These are phyloP conservation scores for Drosophila mulleri DNA, from an alignment of 2,888 invertebrate species.

Conservation along the genomic window DNA sequence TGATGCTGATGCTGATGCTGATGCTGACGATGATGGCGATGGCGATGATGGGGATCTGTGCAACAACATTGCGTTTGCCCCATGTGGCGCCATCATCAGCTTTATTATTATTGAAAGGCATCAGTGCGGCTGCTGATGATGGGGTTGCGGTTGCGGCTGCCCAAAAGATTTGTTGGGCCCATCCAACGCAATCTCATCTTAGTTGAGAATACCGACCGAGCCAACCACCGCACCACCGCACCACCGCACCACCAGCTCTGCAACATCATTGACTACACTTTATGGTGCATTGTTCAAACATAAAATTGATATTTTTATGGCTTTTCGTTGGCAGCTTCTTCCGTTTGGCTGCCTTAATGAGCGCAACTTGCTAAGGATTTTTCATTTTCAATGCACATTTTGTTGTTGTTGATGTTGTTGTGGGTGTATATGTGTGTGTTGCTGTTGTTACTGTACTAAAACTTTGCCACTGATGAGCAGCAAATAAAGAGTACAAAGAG, in stretches of 20 bases:
- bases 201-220: conserved; percentile 9
- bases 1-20: conserved; percentile 39
- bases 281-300: conserved; percentile 67
- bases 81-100: conserved; percentile 60
- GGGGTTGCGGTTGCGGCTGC: conserved; percentile 40
- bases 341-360: conserved; percentile 59
- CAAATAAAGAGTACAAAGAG: neutral
- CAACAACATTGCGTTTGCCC: conserved; percentile 18
- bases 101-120: conserved; percentile 67
- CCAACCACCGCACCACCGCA: neutral
- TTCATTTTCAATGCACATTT: conserved; percentile 12
- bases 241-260: neutral
- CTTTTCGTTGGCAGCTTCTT: conserved; percentile 37
- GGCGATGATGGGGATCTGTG: neutral
- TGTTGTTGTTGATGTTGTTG: neutral
- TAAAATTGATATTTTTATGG: conserved; percentile 69
- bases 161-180: conserved; percentile 37
- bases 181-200: conserved; percentile 48
- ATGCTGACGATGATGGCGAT: conserved; percentile 21
- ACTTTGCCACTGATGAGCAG: conserved; percentile 28
- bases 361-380: conserved; percentile 47
- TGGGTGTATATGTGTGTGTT: neutral
- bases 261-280: conserved; percentile 38
- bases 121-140: conserved; percentile 35
- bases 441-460: conserved; percentile 11